Base-by-base conservation (phyloP, 2,113 vertebrate genomes). In the Aleadryas rufinucha region DNA sequence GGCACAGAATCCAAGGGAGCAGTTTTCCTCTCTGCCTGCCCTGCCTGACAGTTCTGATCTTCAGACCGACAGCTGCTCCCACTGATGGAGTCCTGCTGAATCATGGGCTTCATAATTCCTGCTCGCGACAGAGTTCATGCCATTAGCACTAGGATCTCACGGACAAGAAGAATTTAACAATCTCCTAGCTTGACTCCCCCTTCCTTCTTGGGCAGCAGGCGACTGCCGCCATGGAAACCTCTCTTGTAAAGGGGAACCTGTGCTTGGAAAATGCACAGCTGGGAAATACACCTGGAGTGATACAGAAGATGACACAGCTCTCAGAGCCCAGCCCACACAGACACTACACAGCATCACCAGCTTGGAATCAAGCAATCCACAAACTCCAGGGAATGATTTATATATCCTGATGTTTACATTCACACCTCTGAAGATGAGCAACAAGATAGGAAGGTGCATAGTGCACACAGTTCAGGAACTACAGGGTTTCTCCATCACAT, bases 21-120 rank as follows among this genome's bases (percentile, higher is more conserved):
- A 35, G 98, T 90, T 91, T 99, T 99, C 94, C 99, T 98, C 50
- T 99, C 99, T 9, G 96, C 98, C 76, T 98, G 98, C 75, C 98
- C 95, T 68, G 98, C 92, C 88, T 98, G 98, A 61, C 98, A 98
- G 82, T 96, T 99, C 72, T 98, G 98, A 53, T 99, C 99, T 79
- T 99, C 99, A 49, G 98, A 98, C 41, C 96, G 98, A 88, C 99
- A 99, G 91, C 98, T 96, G 31, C 98, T 97, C 39, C 99, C 99
- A 82, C 97, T 95, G 4, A 99, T 95, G 87, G 98, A 98, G 44
- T 99, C 99, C 70, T 98, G 98, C 87, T 99, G 99, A 95, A 99
- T 97, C 93, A 98, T 91, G n/a, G 99, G 98, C 92, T 99, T 99
- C 98, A 99, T 98, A 95, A 99, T 97, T 96, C 99, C 99, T 99